Evolutionary conservation across 2,797 vertebrate genomes (phyloP).

Genomic region (Lateolabrax maculatus): DNA sequence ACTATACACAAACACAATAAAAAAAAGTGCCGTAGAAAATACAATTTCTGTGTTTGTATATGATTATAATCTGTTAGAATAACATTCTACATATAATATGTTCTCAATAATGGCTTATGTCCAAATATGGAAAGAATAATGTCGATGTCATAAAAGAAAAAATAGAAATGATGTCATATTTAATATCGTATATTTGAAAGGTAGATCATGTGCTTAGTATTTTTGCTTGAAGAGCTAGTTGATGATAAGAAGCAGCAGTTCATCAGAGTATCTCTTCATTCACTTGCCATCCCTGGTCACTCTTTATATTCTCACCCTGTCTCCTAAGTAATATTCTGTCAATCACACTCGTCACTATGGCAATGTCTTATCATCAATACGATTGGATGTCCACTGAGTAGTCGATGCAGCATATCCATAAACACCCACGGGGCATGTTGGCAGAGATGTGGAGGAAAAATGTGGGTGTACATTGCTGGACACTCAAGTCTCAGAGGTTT

Average conservation of each 20-base stretch:
- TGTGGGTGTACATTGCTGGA: conserved; percentile 23
- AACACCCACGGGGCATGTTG: conserved; percentile 62
- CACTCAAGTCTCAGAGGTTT: conserved; percentile 29
- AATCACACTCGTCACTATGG: conserved; percentile 38
- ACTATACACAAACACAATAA: conserved; percentile 73
- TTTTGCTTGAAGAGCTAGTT: conserved; percentile 65
- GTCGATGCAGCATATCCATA: conserved; percentile 68
- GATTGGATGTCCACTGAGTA: conserved; percentile 59
- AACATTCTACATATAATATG: conserved; percentile 78
- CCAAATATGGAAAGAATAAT: conserved; percentile 79
- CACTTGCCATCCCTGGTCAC: conserved; percentile 27
- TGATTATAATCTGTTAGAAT: conserved; percentile 74
- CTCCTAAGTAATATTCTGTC: conserved; percentile 26
- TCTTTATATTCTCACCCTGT: conserved; percentile 40
- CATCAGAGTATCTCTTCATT: conserved; percentile 36
- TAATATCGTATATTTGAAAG: conserved; percentile 71
- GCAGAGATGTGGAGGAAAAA: conserved; percentile 59
- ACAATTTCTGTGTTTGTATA: conserved; percentile 79
- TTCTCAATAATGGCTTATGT: conserved; percentile 78
- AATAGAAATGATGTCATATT: conserved; percentile 71
- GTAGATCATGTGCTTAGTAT: conserved; percentile 85
- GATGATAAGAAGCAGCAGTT: conserved; percentile 73
- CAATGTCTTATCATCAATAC: conserved; percentile 33
- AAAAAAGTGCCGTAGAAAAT: conserved; percentile 85
- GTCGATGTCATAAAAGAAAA: conserved; percentile 71